Evolutionary conservation across 30 jellyfish, hydroid and myxozoan genomes (phyloP).

Genomic region (Pseudorhiza aurosa): DNA sequence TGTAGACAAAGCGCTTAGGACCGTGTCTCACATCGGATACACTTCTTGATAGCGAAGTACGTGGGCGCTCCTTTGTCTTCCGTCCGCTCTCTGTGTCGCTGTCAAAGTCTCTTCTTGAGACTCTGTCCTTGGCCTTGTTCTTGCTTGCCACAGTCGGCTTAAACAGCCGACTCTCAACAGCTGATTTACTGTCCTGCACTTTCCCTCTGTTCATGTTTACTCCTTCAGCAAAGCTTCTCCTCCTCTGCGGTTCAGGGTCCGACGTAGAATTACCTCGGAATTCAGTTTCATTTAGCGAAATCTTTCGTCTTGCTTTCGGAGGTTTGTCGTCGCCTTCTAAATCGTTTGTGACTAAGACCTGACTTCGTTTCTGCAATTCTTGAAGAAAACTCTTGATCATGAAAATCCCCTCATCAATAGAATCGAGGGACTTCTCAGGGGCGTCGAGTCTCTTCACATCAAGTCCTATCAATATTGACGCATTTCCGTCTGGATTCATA

Average conservation of each 20-base stretch:
- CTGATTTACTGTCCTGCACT: constrained; percentile 1
- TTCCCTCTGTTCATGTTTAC: constrained; percentile 6
- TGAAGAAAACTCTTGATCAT: constrained; percentile 54
- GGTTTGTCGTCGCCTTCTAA: background rate
- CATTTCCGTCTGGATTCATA: background rate
- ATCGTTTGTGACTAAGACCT: background rate
- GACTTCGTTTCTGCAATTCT: constrained; percentile 15
- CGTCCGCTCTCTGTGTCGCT: constrained; percentile 60
- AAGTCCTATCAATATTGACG: constrained; percentile 22
- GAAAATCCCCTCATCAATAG: constrained; percentile 73
- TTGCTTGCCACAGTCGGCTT: constrained; percentile 85
- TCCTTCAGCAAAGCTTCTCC: constrained; percentile 70
- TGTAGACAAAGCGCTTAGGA: constrained; percentile 31
- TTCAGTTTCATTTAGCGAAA: constrained; percentile 28
- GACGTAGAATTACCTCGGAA: background rate
- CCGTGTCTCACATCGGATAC: constrained; percentile 53
- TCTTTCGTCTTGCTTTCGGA: constrained; percentile 22
- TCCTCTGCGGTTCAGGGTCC: constrained; percentile 41
- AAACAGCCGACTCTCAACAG: constrained; percentile 61
- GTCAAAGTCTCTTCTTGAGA: constrained; percentile 49
- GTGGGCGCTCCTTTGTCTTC: constrained; percentile 10
- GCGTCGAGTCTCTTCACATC: constrained; percentile 14
- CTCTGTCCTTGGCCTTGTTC: constrained; percentile 57
- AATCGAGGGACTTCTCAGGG: constrained; percentile 36
- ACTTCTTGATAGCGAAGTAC: constrained; percentile 20